Base-by-base conservation (phyloP, 2,113 vertebrate genomes). In the Willisornis vidua region DNA sequence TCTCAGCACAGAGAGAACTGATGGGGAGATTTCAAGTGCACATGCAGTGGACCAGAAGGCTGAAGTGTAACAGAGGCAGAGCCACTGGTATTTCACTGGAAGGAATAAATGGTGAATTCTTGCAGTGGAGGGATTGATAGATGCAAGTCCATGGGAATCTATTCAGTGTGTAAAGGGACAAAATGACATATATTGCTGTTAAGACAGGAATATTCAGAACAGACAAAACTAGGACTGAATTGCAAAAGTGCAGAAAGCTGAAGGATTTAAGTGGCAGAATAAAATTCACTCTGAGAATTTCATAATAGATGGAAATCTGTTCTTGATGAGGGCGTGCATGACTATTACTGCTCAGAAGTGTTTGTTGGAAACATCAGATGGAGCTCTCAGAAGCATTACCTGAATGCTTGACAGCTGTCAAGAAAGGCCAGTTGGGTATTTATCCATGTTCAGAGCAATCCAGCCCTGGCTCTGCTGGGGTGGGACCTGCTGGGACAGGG, bases 381-480 rank as follows among this genome's bases (percentile, higher is more conserved):
- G 87, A 75, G 74, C 82, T 94, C 78, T 93, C 61, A 55, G 90
- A 76, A 94, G 61, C 92, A 39, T 81, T 89, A 71, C 4, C 68
- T 95, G 4, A 5, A 3, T 78, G 33, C 90, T 78, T 96, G 93
- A 84, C 85, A 93, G 87, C 90, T 94, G 87, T 93, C 93, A 96
- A 58, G 67, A 67, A 87, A 71, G 37, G 45, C 52, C 46, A 78
- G 81, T 54, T 24, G 77, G 73, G n/a, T 89, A 94, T 94, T 94
- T 87, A 81, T 33, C 54, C 45, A 63, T 92, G 75, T 82, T 72
- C 61, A 31, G 84, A 57, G 55, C 54, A 74, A 78, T 51, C 5
- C 1, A 75, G 46, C 20, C 4, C 57, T 39, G 46, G 14, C 16
- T 29, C 18, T 89, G 52, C 52, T 59, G 52, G 23, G n/a, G 52